Base-by-base conservation (phyloP, 2,888 invertebrate genomes). In the Chrysomela aeneicollis region DNA sequence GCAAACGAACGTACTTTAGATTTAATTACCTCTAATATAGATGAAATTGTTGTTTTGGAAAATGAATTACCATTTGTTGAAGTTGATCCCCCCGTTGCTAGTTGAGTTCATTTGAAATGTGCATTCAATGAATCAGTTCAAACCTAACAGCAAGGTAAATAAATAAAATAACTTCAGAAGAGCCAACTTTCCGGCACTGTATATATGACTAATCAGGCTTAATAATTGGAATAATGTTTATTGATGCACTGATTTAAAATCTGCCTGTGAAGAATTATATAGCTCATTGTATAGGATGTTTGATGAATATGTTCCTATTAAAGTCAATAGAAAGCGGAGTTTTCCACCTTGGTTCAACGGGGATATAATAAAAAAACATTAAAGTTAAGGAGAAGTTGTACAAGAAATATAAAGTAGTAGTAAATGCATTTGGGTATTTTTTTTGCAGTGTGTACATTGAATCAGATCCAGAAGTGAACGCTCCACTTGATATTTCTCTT, bases 401-500 rank as follows among this genome's bases (percentile, higher is more conserved):
- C n/a, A 21, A 50, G 12, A 19, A 50, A 50, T 21, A 5, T 12
- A 5, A 50, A 12, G 22, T 10, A 6, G 46, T 37, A 57, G 19
- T 57, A 8, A 22, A 58, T 15, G 53, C 53, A 32, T 53, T 53
- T 32, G 53, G 53, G 32, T 32, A 32, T 32, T 35, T 47, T 47
- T 58, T 46, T 58, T 17, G 47, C 2, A 58, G 46, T 46, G 58
- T 58, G 22, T 58, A 58, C 49, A 58, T 17, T 49, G 58, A 58
- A 26, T 30, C 26, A 47, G 22, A 42, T 46, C 49, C 49, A 46
- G 22, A 46, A 26, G 58, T 47, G 15, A 58, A 58, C 32, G 53
- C 19, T 32, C 4, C 32, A 32, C 30, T 47, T 26, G 17, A 15
- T 22, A 49, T 19, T 46, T 12, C 49, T n/a, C 19, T 15, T 21